Conservation (phyloP, 2,888 invertebrate genomes). For the Trichogramma dendrolimi region DNA sequence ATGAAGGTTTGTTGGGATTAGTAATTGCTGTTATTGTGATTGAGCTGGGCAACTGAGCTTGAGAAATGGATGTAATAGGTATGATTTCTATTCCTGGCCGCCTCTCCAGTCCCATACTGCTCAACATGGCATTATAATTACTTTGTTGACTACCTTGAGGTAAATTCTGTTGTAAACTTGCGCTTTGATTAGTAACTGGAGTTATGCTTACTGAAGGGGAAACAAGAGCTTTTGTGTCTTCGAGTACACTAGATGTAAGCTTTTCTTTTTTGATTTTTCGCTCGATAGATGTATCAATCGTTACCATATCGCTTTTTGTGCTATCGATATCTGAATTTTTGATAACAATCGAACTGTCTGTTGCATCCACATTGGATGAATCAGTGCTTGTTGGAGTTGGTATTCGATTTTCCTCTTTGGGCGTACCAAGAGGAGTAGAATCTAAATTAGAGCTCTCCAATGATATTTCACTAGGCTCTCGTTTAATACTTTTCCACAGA, state of each 20-base stretch:
- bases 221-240: slow-evolving; percentile 59
- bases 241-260: slow-evolving; percentile 54
- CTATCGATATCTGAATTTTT: slow-evolving; percentile 53
- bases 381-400: slow-evolving; percentile 53
- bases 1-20: slow-evolving; percentile 55
- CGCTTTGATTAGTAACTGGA: slow-evolving; percentile 55
- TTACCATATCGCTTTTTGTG: too few species aligned
- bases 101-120: slow-evolving; percentile 62
- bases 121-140: slow-evolving; percentile 59
- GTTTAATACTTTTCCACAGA: slow-evolving; percentile 62
- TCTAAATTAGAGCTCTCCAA: slow-evolving; percentile 62
- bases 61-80: slow-evolving; percentile 65
- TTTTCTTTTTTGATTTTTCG: slow-evolving; percentile 60
- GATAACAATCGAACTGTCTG: slow-evolving; percentile 56
- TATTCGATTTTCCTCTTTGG: slow-evolving; percentile 53
- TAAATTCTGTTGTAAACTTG: slow-evolving; percentile 50
- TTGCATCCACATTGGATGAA: slow-evolving; percentile 19
- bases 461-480: slow-evolving; percentile 53
- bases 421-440: slow-evolving; percentile 60
- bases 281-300: slow-evolving; percentile 41
- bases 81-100: slow-evolving; percentile 82
- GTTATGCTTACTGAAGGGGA: slow-evolving; percentile 64
- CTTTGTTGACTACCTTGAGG: slow-evolving; percentile 27
- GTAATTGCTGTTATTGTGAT: slow-evolving; percentile 82
- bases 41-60: slow-evolving; percentile 69